phyloP scores from a whole-genome alignment of 2,888 invertebrate species.

The Spisula subtruncata region DNA sequence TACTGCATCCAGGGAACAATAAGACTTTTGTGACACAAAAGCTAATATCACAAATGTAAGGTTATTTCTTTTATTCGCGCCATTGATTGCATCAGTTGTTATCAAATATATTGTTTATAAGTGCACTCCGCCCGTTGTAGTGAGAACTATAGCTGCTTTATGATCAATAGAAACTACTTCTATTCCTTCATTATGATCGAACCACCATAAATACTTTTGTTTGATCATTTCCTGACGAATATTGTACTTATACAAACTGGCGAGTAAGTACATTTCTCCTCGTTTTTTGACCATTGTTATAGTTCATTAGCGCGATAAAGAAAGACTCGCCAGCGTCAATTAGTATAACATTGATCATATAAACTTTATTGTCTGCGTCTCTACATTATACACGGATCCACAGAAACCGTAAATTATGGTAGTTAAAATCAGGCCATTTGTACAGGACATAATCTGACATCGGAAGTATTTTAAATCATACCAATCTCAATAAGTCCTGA shows the following conservation, averaged over 20 bases:
- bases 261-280: neutral
- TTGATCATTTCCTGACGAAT: neutral
- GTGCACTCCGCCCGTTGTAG: neutral
- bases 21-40: conserved; percentile 7
- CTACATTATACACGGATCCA: conserved; percentile 47
- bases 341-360: conserved; percentile 27
- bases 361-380: conserved; percentile 16
- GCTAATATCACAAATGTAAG: neutral
- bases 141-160: neutral
- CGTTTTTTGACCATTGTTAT: neutral
- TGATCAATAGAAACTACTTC: neutral
- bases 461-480: conserved; percentile 30
- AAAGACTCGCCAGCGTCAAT: too few relatives aligned
- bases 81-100: neutral
- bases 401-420: conserved; percentile 56
- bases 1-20: neutral
- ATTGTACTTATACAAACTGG: neutral
- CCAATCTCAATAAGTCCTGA: neutral
- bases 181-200: neutral
- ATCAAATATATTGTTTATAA: neutral
- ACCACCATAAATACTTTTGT: neutral
- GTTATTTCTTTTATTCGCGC: conserved; percentile 24
- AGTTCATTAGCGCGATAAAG: conserved; percentile 24
- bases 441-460: conserved; percentile 42
- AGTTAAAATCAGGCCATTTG: conserved; percentile 57